These are phyloP conservation scores for Rosalia funebris DNA, from an alignment of 2,888 invertebrate species.

Conservation along the genomic window DNA sequence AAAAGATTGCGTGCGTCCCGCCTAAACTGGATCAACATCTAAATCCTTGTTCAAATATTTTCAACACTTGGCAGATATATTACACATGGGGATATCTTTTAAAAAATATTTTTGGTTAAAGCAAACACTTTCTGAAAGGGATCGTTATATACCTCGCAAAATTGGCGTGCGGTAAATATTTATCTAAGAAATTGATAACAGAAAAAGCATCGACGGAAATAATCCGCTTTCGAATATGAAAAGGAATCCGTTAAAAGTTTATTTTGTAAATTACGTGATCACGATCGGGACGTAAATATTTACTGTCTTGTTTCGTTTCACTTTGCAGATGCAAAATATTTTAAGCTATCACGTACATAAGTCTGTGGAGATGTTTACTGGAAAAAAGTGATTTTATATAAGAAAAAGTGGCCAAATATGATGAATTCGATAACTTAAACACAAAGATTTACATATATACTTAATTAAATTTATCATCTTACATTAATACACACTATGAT, in stretches of 20 bases:
- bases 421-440: too few species aligned
- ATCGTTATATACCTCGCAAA: not conserved
- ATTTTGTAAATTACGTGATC: not conserved
- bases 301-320: too few species aligned
- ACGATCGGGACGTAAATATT: not conserved
- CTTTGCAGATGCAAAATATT: too few species aligned
- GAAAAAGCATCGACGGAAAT: not conserved
- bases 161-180: constrained; percentile 13
- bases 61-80: not conserved
- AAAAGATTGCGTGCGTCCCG: constrained; percentile 15
- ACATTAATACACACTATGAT: too few species aligned
- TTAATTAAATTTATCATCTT: too few species aligned
- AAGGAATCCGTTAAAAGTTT: not conserved
- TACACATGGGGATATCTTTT: not conserved
- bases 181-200: constrained; percentile 6
- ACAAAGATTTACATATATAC: too few species aligned
- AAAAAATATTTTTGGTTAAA: constrained; percentile 12
- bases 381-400: too few species aligned
- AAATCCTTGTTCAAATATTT: constrained; percentile 18
- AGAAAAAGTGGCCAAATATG: too few species aligned
- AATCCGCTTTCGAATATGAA: constrained; percentile 7
- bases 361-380: too few species aligned
- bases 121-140: not conserved
- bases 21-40: constrained; percentile 17
- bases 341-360: too few species aligned